Evolutionary conservation across 2,113 vertebrate species (phyloP), one percentile per base, ranked within the genome.

Genomic region (Piprites chloris): DNA sequence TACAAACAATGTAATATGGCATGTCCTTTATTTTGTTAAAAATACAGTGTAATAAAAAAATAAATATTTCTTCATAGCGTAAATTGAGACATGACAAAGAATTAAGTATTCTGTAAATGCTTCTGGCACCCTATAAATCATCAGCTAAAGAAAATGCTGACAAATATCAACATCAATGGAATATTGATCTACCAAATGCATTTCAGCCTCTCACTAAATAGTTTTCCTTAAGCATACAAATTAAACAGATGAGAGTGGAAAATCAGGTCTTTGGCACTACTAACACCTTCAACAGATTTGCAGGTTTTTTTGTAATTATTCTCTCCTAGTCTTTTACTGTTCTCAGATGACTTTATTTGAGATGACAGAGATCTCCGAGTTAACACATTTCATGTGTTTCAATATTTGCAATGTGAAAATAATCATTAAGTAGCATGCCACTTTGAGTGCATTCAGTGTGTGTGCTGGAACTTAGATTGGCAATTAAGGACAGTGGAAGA

Each of bases 91-190:
- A 86, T 94, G 91, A 94, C 41, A 77, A 95, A 97, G 81, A 98
- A 63, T 87, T 97, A 97, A 98, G 55, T 76, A 93, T 96, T 94
- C 35, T 56, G 63, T 96, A 97, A 97, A 91, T 82, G 89, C 14
- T 90, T 69, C 65, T 96, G 95, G 53, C 94, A 96, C 44, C 41
- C 71, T 94, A 97, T 97, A 98, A 96, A 97, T 97, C 93, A 97
- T 81, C 55, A 95, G 10, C 49, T 84, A 87, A 94, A 93, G 94
- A 96, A 97, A 97, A 96, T 81, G 68, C 69, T 97, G 90, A 97
- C 96, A 97, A 97, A 97, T 92, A 96, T 95, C 86, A 95, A 61
- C 87, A 76, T 97, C 78, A 87, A 83, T 85, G 49, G 49, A 85
- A 24, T 96, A 97, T 97, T 94, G 95, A 98, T 97, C 87, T 93